Conservation (phyloP, 2,113 vertebrate species). For the Ursus arctos region DNA sequence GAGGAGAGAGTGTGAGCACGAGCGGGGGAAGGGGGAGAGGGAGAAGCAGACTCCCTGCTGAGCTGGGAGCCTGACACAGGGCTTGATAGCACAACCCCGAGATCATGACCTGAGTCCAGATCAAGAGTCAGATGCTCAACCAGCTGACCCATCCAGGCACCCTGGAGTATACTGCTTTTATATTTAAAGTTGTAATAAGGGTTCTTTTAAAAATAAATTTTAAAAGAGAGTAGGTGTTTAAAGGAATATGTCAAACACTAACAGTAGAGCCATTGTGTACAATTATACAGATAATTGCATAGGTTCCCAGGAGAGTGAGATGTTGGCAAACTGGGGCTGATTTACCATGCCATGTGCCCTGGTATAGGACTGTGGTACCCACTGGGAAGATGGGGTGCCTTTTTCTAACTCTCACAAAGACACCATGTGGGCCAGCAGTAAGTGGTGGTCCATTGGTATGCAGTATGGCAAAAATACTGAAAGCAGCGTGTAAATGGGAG, state of each 20-base stretch:
- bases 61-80: too few relatives aligned
- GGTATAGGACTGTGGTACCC: not conserved
- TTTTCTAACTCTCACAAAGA: slow-evolving; percentile 4
- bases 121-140: too few relatives aligned
- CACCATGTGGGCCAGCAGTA: not conserved
- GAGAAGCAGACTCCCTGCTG: too few relatives aligned
- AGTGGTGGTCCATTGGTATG: not conserved
- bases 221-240: not conserved
- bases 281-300: not conserved
- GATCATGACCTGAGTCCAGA: too few relatives aligned
- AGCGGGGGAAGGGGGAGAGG: too few relatives aligned
- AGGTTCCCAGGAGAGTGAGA: not conserved
- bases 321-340: not conserved
- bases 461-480: not conserved
- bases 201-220: not conserved
- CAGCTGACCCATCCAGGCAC: too few relatives aligned
- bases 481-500: not conserved
- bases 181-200: not conserved
- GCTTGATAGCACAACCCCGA: too few relatives aligned
- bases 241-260: slow-evolving; percentile 18
- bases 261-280: not conserved
- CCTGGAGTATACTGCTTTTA: not conserved
- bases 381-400: not conserved
- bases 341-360: not conserved
- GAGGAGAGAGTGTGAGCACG: too few relatives aligned